phyloP scores from a whole-genome alignment of 2,113 vertebrate species.

The Oncorhynchus keta region DNA sequence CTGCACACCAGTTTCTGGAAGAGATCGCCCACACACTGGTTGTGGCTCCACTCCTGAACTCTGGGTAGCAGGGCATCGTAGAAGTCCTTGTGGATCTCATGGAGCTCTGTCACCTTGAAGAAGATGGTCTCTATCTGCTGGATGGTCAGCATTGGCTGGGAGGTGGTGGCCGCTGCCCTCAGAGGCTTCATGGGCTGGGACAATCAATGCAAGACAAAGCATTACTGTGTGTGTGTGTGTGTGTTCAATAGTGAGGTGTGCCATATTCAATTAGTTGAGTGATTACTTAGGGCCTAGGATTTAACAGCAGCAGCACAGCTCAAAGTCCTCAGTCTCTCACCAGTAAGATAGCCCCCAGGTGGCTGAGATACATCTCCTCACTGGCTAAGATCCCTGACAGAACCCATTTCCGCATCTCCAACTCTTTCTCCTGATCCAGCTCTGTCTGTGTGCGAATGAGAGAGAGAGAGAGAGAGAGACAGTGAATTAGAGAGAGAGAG shows the following conservation, averaged over 20 bases:
- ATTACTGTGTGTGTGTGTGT: constrained; percentile 4
- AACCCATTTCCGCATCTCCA: constrained; percentile 99
- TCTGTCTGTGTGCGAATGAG: constrained; percentile 76
- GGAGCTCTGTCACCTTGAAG: constrained; percentile 97
- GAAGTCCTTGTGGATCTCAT: constrained; percentile 97
- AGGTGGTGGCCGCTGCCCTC: constrained; percentile 94
- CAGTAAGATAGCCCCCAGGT: constrained; percentile 92
- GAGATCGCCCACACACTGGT: constrained; percentile 94
- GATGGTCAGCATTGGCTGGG: constrained; percentile 89
- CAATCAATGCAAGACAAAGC: not conserved
- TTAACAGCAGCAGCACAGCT: not conserved
- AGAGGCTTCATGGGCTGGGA: constrained; percentile 95
- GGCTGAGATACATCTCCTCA: constrained; percentile 93
- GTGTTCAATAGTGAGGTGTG: not conserved
- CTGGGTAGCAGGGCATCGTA: constrained; percentile 90
- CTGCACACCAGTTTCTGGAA: constrained; percentile 92
- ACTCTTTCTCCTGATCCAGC: constrained; percentile 90
- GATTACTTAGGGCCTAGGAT: no score
- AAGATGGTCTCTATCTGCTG: constrained; percentile 99
- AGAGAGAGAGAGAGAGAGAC: not conserved
- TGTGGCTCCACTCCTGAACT: constrained; percentile 90
- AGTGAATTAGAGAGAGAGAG: not conserved
- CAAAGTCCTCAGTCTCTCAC: constrained; percentile 61
- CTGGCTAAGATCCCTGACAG: constrained; percentile 96
- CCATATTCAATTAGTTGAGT: no score